Evolutionary conservation across 1,140 invertebrate species (phyloP).

Genomic region (Pissodes strobi): DNA sequence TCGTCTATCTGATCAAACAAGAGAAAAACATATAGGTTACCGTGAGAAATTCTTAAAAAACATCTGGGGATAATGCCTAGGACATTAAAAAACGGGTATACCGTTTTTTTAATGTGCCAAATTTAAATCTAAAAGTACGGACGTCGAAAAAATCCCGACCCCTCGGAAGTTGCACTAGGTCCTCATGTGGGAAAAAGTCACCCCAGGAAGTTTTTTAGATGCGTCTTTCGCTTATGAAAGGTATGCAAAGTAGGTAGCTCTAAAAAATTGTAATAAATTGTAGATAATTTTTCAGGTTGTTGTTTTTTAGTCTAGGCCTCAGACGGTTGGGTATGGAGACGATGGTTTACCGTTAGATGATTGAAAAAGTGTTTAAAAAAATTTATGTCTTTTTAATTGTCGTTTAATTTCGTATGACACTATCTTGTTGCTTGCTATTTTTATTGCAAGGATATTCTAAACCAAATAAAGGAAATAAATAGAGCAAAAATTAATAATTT

Average conservation of each 20-base stretch:
- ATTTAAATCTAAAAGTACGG: constrained; percentile 9
- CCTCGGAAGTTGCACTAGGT: background rate
- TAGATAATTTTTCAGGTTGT: constrained; percentile 36
- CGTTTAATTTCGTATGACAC: constrained; percentile 21
- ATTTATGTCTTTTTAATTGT: constrained; percentile 35
- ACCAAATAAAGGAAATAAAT: background rate
- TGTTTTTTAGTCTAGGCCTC: constrained; percentile 22
- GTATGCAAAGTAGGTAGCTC: background rate
- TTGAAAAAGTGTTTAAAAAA: constrained; percentile 10
- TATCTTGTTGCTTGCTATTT: background rate
- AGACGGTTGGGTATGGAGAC: background rate
- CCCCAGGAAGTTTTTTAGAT: constrained; percentile 8
- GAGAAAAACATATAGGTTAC: too few species aligned
- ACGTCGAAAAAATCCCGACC: background rate
- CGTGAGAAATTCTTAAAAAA: background rate
- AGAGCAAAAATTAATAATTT: too few species aligned
- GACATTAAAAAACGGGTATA: background rate
- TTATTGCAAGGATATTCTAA: background rate
- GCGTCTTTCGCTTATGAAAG: too few species aligned
- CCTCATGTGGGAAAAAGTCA: constrained; percentile 20
- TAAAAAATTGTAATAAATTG: constrained; percentile 32
- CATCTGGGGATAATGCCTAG: background rate
- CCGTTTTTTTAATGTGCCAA: constrained; percentile 14
- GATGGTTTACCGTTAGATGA: background rate
- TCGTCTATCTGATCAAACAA: background rate